Conservation (phyloP, 2,888 invertebrate genomes). For the Eupithecia centaureata region DNA sequence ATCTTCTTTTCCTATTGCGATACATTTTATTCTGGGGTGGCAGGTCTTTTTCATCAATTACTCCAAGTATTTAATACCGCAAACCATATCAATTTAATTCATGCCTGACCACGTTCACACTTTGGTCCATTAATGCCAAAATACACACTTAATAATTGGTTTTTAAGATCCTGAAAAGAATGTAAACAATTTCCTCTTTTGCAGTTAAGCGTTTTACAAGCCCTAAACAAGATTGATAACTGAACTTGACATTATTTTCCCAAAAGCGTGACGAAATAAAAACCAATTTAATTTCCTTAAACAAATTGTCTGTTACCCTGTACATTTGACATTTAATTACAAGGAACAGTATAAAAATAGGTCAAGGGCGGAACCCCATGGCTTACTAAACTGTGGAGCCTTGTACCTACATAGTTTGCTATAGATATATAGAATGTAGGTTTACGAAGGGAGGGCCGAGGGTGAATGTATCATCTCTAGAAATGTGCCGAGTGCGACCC, state of each 20-base stretch:
- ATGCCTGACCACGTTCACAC: not conserved
- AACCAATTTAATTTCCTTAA: conserved; percentile 34
- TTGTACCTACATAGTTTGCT: conserved; percentile 25
- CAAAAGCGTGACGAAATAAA: conserved; percentile 25
- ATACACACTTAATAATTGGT: not conserved
- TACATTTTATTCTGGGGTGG: not conserved
- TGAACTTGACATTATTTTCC: not conserved
- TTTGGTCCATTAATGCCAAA: not conserved
- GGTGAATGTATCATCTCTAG: conserved; percentile 28
- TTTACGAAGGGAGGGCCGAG: conserved; percentile 22
- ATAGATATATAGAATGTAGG: conserved; percentile 25
- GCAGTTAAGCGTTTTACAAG: not conserved
- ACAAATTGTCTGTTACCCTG: conserved; percentile 37
- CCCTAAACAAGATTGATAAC: not conserved
- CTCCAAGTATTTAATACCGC: not conserved
- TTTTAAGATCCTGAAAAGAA: conserved; percentile 1
- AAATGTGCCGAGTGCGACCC: conserved; percentile 24
- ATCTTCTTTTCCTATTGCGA: not conserved
- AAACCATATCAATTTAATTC: not conserved
- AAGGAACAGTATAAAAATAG: conserved; percentile 45
- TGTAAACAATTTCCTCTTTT: not conserved
- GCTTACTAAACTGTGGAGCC: conserved; percentile 41
- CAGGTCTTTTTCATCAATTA: not conserved
- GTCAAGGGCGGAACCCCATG: conserved; percentile 45
- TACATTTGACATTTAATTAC: conserved; percentile 45